Evolutionary conservation across 2,113 vertebrate species (phyloP), one percentile per base, ranked within the genome.

Genomic region (Rana temporaria): DNA sequence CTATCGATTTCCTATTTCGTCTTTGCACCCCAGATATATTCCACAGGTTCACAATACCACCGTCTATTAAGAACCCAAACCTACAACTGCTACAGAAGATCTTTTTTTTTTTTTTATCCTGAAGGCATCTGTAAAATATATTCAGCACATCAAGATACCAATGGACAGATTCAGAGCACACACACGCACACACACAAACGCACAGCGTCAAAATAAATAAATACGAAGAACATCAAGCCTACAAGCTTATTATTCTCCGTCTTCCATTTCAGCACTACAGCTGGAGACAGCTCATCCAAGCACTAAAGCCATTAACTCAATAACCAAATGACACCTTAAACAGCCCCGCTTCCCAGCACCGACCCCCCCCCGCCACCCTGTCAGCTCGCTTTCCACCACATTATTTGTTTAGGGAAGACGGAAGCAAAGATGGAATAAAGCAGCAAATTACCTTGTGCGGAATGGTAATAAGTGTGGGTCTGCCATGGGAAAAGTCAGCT

Each of bases 401-500:
- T 30, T 57, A 42, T 32, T 75, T 62, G 38, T 57, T 62, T 17
- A 26, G 30, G 34, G 18, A 24, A 64, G 14, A 60, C 72, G 52
- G 17, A 26, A 26, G 32, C 26, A 64, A 71, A 52, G 62, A 18
- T 17, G 24, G n/a, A 55, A 55, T 52, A 64, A 64, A 22, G 11
- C 20, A 60, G 67, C 67, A 66, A 59, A 59, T 83, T 83, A 76
- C 81, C 81, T 83, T 82, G 38, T 7, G 70, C 52, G 26, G 63
- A 59, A 75, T 52, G 53, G 64, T 30, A 68, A 68, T 75, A 60
- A 60, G 56, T 68, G 26, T 67, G 53, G 60, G 72, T 17, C 12
- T 59, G 72, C 71, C 81, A 83, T 83, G 81, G 34, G 71, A 48
- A 57, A 83, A 76, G 48, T 75, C 63, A 42, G 32, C 26, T 73